Evolutionary conservation across 35 echinoderm and acorn worm species (phyloP).

Genomic region (Lytechinus pictus): DNA sequence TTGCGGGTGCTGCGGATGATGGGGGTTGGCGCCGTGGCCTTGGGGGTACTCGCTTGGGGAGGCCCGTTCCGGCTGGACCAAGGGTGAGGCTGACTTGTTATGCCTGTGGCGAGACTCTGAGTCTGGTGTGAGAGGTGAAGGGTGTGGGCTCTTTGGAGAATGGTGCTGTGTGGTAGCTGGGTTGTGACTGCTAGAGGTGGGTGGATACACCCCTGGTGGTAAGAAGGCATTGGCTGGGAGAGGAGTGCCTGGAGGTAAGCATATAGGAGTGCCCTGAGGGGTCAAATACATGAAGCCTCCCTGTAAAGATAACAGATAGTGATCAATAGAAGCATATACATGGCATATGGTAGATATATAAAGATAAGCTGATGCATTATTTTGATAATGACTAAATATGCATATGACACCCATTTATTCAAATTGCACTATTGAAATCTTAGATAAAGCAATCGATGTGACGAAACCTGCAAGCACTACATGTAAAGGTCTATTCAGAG

Average conservation of each 20-base stretch:
- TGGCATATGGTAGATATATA: neutral
- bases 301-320: neutral
- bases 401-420: neutral
- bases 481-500: too few species aligned
- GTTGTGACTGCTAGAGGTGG: neutral
- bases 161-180: neutral
- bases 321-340: neutral
- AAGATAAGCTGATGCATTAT: neutral
- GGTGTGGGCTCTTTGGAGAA: constrained; percentile 46
- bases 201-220: neutral
- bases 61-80: constrained; percentile 28
- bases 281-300: constrained; percentile 23
- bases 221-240: constrained; percentile 16
- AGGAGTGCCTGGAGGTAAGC: constrained; percentile 15
- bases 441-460: neutral
- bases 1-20: neutral
- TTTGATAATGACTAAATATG: neutral
- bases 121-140: constrained; percentile 29
- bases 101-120: constrained; percentile 23
- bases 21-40: neutral
- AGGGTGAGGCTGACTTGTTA: constrained; percentile 29
- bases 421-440: neutral
- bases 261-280: constrained; percentile 32
- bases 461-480: neutral
- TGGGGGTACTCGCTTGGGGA: constrained; percentile 38